Percentiles rank a stretch among this genome's conserved stretches.
These are phyloP conservation scores for Ommatoiulus sabulosus DNA, from an alignment of 2,888 invertebrate genomes.

Conservation along the genomic window DNA sequence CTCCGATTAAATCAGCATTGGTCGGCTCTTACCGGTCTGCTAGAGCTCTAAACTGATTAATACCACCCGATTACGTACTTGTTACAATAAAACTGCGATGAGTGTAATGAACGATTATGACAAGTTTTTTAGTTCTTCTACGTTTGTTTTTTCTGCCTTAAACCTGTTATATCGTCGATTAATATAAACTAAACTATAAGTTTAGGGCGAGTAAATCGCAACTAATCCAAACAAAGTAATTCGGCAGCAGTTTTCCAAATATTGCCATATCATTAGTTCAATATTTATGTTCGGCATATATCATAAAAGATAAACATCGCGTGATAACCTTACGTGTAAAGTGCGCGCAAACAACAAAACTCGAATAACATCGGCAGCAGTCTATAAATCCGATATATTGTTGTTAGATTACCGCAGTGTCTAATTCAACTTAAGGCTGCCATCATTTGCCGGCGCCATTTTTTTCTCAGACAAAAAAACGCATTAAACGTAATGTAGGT, in stretches of 20 bases:
- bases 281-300: constrained; percentile 1
- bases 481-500: constrained; percentile 37
- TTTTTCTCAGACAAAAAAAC: constrained; percentile 9
- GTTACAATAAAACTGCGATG: too few species aligned
- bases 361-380: constrained; percentile 1
- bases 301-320: constrained; percentile 35
- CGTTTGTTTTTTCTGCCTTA: neutral
- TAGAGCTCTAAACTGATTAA: neutral
- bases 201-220: neutral
- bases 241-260: constrained; percentile 36
- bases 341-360: constrained; percentile 20
- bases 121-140: too few species aligned
- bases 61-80: neutral
- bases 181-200: neutral
- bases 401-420: constrained; percentile 14
- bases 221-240: constrained; percentile 34
- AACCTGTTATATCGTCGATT: neutral
- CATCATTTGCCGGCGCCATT: neutral
- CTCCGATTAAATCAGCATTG: too few species aligned
- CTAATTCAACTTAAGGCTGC: neutral
- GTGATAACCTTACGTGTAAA: constrained; percentile 33
- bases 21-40: too few species aligned
- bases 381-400: constrained; percentile 26
- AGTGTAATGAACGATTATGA: too few species aligned
- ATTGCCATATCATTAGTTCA: constrained; percentile 41